Evolutionary conservation across 2,888 invertebrate genomes (phyloP).

Genomic region (Oscheius myriophilus): DNA sequence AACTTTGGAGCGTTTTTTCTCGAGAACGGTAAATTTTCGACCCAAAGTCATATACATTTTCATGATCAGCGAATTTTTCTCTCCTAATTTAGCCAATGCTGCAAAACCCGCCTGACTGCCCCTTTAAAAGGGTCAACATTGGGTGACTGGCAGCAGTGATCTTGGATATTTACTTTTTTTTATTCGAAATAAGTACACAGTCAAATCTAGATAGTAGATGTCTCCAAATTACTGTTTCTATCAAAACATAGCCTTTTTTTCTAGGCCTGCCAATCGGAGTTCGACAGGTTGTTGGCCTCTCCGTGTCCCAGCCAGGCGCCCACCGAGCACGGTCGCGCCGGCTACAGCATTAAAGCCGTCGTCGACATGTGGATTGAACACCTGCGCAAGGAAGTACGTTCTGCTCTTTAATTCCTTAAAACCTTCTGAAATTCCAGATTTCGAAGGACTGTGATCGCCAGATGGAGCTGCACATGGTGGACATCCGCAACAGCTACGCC

Average conservation of each 20-base stretch:
- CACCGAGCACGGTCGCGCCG: conserved; percentile 16
- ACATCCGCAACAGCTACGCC: conserved; percentile 20
- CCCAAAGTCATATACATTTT: too few species aligned
- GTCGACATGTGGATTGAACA: conserved; percentile 43
- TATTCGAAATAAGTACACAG: too few species aligned
- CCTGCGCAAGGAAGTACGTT: conserved; percentile 27
- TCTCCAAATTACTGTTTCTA: neutral
- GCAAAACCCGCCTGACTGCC: too few species aligned
- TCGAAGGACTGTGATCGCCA: conserved; percentile 19
- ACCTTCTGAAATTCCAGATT: conserved; percentile 10
- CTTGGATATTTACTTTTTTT: too few species aligned
- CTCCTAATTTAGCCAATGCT: too few species aligned
- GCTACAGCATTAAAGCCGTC: conserved; percentile 37
- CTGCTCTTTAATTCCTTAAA: neutral
- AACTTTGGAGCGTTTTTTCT: too few species aligned
- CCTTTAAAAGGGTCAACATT: too few species aligned
- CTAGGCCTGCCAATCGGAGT: conserved; percentile 38
- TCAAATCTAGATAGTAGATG: too few species aligned
- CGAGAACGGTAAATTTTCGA: too few species aligned
- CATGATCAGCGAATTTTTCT: too few species aligned
- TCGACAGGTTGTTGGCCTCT: conserved; percentile 35
- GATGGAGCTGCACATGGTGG: conserved; percentile 24
- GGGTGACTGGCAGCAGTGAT: too few species aligned
- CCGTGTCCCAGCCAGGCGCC: conserved; percentile 38
- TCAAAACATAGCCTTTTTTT: conserved; percentile 4